phyloP scores from a whole-genome alignment of 2,797 vertebrate genomes.

The Varecia variegata region DNA sequence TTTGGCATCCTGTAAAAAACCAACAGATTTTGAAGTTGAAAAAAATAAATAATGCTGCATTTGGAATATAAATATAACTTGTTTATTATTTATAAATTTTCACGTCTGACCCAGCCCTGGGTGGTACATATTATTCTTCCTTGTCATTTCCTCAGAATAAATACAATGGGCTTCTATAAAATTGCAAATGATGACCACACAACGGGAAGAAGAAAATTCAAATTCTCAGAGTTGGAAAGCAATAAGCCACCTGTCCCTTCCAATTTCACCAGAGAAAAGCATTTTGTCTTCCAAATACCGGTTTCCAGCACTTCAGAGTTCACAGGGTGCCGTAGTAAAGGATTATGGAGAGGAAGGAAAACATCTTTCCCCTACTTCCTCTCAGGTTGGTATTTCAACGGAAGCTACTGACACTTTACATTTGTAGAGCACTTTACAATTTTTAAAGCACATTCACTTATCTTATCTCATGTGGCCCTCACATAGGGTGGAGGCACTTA shows the following conservation, averaged over 20 bases:
- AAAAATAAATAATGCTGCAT: background rate
- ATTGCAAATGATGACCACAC: background rate
- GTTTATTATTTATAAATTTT: slow-evolving; percentile 6
- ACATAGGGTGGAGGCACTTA: background rate
- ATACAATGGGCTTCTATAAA: background rate
- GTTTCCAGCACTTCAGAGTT: background rate
- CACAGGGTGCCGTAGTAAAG: background rate
- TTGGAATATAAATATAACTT: background rate
- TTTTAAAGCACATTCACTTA: background rate
- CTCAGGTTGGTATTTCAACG: background rate
- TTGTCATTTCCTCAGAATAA: background rate
- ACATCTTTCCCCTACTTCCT: background rate
- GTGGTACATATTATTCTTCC: background rate
- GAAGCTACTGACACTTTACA: background rate
- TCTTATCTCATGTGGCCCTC: background rate
- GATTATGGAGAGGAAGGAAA: background rate
- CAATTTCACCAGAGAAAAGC: slow-evolving; percentile 20
- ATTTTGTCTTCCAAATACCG: background rate
- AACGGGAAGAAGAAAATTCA: slow-evolving; percentile 42
- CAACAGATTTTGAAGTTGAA: background rate
- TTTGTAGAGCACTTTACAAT: background rate
- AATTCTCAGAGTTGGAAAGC: background rate
- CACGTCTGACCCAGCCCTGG: background rate
- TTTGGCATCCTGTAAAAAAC: background rate
- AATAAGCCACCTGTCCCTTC: background rate